Conservation (phyloP, 2,888 invertebrate genomes). For the Pomacea canaliculata region DNA sequence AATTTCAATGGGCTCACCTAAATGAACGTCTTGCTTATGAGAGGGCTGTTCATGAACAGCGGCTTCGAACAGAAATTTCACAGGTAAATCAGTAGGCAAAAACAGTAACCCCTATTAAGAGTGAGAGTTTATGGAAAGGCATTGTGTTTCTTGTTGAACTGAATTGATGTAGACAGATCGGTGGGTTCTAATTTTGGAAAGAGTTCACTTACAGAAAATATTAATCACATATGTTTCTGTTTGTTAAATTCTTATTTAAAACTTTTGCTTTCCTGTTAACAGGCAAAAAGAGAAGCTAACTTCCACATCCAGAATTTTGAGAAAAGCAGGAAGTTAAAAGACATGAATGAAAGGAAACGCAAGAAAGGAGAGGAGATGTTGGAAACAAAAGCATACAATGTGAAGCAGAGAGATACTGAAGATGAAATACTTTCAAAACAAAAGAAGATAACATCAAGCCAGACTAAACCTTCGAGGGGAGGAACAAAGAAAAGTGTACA, state of each 20-base stretch:
- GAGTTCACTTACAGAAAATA: no score
- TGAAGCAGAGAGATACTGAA: slow-evolving; percentile 55
- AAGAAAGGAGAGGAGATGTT: slow-evolving; percentile 29
- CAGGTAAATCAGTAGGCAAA: slow-evolving; percentile 79
- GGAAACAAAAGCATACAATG: slow-evolving; percentile 15
- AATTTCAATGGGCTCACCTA: slow-evolving; percentile 95
- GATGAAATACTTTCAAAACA: slow-evolving; percentile 47
- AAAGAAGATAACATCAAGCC: not conserved
- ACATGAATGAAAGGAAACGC: slow-evolving; percentile 37
- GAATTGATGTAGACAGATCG: no score
- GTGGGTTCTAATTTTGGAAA: no score
- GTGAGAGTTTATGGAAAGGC: not conserved
- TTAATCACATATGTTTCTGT: no score
- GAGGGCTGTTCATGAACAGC: slow-evolving; percentile 87
- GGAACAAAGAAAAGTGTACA: slow-evolving; percentile 6
- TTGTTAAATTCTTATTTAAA: no score
- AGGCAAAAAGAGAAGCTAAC: slow-evolving; percentile 79
- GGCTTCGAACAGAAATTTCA: slow-evolving; percentile 86
- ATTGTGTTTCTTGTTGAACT: not conserved
- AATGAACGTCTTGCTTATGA: slow-evolving; percentile 94
- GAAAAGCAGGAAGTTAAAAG: slow-evolving; percentile 79
- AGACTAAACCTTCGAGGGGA: not conserved
- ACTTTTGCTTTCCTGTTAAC: not conserved
- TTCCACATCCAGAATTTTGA: slow-evolving; percentile 85
- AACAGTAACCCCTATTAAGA: no score